Conservation (phyloP, 2,888 invertebrate species). For the Andrena camellia region DNA sequence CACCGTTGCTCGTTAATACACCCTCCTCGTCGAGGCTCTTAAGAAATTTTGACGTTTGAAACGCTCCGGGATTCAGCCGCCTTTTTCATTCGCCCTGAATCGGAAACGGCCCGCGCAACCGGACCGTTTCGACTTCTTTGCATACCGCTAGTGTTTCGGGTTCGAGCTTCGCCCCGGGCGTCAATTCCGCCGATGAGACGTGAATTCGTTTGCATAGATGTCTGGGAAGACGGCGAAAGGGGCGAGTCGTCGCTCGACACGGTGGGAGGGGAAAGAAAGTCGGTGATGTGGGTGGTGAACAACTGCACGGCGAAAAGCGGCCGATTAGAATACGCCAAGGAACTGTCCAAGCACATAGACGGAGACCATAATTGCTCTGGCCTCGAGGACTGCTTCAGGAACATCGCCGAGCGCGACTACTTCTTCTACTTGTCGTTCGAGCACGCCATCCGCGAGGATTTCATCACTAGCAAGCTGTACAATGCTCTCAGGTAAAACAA, state of each 20-base stretch:
- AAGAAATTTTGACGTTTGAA: not conserved
- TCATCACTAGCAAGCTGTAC: slow-evolving; percentile 89
- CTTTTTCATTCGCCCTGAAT: too few species aligned
- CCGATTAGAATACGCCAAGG: slow-evolving; percentile 84
- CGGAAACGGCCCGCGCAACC: too few species aligned
- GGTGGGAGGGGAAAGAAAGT: slow-evolving; percentile 83
- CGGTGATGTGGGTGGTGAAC: slow-evolving; percentile 87
- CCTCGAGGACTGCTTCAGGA: slow-evolving; percentile 79
- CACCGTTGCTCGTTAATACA: not conserved
- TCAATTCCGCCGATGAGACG: not conserved
- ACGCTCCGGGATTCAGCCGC: not conserved
- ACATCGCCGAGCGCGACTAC: slow-evolving; percentile 87
- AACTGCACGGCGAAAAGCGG: slow-evolving; percentile 86
- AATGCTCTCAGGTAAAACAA: slow-evolving; percentile 86
- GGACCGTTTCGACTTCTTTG: too few species aligned
- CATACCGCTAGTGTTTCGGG: not conserved
- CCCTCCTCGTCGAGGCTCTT: not conserved
- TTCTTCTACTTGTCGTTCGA: slow-evolving; percentile 91
- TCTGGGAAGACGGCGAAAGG: not conserved
- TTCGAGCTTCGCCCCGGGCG: not conserved
- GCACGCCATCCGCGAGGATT: slow-evolving; percentile 90
- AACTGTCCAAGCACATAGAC: slow-evolving; percentile 87
- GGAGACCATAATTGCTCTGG: slow-evolving; percentile 85
- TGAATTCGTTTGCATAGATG: slow-evolving; percentile 30
- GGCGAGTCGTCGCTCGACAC: slow-evolving; percentile 12